phyloP scores from a whole-genome alignment of 2,113 vertebrate genomes.

The Phylloscopus whistleri region DNA sequence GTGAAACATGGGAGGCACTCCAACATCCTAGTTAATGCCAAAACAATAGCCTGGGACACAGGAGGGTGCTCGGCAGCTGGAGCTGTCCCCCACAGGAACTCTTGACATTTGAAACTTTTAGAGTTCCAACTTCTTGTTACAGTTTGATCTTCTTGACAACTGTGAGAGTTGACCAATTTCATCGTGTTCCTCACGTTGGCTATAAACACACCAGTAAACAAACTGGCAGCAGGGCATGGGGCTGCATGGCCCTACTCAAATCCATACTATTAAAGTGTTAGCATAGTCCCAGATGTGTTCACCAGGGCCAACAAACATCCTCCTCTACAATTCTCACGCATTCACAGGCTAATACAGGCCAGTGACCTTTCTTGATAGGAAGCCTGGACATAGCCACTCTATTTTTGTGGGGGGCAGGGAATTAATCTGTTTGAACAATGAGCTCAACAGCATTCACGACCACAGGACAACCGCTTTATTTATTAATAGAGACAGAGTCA shows the following conservation, averaged over 20 bases:
- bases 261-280: background rate
- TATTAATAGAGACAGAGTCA: constrained; percentile 13
- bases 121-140: background rate
- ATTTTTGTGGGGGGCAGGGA: background rate
- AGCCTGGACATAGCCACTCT: background rate
- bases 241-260: background rate
- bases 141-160: background rate
- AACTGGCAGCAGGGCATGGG: background rate
- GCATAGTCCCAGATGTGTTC: background rate
- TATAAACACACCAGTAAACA: background rate
- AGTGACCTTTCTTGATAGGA: constrained; percentile 34
- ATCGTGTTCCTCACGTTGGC: background rate
- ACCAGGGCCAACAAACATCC: background rate
- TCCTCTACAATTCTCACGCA: background rate
- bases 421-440: constrained; percentile 37
- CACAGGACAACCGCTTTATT: background rate
- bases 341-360: background rate
- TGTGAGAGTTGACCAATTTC: background rate
- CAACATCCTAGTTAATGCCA: background rate
- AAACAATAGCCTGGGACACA: constrained; percentile 24
- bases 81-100: background rate
- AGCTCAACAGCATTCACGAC: background rate
- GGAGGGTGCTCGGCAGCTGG: background rate
- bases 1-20: background rate
- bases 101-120: constrained; percentile 13